Evolutionary conservation across 2,888 invertebrate species (phyloP), one percentile per base, ranked within the genome.

Genomic region (Latrodectus hesperus): DNA sequence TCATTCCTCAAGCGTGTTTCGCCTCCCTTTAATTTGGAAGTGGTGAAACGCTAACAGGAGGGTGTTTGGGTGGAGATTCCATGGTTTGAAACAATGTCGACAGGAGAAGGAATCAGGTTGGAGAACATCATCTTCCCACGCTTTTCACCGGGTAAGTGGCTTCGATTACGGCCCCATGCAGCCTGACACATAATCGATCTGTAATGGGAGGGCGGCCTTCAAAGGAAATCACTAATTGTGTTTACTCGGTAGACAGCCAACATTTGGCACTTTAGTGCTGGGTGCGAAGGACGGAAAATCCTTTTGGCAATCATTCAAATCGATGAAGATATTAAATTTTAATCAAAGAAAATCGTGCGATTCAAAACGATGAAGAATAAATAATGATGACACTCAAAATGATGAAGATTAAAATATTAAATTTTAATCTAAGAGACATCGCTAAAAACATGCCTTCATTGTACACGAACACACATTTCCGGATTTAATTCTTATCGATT

Each of bases 111-210:
- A 68, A 67, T 67, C 67, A 8, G 78, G 38, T 52, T 77, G 38
- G 16, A 26, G 16, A 14, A 53, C n/a, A 26, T 16, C 55, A 75
- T 75, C 55, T 82, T 82, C 82, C 82, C 82, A 82, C 82, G 82
- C 82, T 60, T 55, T 74, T 70, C 22, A 67, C n/a, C 52, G 38
- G 38, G 53, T 67, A 65, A 82, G 68, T 82, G 70, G 82, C 49
- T 82, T 16, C 75, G 67, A 82, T 75, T 74, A 11, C 16, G 52
- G 16, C 82, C 83, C 68, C 83, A 51, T 76, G 65, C 73, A 64
- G 73, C 10, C 73, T 52, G 26, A 53, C 51, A 22, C 76, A 83
- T 83, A 83, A 83, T 83, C 83, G 83, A 83, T 83, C 83, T 76
- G 60, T 71, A 83, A 77, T 83, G 83, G 83, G 60, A 60, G 76